phyloP scores from a whole-genome alignment of 2,113 vertebrate species.

The Mixornis gularis region DNA sequence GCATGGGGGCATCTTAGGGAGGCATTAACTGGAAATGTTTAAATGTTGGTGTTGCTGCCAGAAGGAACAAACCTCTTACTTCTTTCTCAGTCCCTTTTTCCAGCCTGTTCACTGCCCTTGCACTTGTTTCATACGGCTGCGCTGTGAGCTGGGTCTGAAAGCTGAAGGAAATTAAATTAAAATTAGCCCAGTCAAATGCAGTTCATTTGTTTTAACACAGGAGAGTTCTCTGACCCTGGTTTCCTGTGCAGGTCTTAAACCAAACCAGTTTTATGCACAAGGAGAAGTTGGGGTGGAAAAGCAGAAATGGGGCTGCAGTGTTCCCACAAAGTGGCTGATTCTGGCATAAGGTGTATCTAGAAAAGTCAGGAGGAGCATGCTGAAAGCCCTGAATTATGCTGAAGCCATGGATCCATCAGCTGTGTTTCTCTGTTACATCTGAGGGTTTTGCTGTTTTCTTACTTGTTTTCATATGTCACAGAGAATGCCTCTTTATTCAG shows the following conservation, averaged over 20 bases:
- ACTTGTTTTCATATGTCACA: neutral
- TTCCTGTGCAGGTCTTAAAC: rapidly evolving
- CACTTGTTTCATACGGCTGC: rapidly evolving
- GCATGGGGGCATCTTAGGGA: rapidly evolving
- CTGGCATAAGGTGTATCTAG: neutral
- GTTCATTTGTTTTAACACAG: neutral
- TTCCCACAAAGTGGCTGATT: neutral
- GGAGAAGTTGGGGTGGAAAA: neutral
- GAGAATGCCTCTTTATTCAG: neutral
- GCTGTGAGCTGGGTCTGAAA: neutral
- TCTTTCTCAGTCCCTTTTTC: neutral
- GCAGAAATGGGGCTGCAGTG: neutral
- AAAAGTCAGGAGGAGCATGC: neutral
- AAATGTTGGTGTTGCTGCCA: neutral
- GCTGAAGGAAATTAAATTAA: neutral
- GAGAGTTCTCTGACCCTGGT: neutral
- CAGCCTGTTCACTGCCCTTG: rapidly evolving
- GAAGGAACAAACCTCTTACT: neutral
- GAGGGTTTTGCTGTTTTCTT: neutral
- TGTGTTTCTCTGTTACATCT: neutral
- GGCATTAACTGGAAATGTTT: neutral
- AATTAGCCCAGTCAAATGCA: neutral
- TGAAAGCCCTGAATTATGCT: neutral
- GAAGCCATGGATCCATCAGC: neutral
- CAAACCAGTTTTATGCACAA: neutral